phyloP scores from a whole-genome alignment of 2,888 invertebrate species.

The Drosophila anomelani region DNA sequence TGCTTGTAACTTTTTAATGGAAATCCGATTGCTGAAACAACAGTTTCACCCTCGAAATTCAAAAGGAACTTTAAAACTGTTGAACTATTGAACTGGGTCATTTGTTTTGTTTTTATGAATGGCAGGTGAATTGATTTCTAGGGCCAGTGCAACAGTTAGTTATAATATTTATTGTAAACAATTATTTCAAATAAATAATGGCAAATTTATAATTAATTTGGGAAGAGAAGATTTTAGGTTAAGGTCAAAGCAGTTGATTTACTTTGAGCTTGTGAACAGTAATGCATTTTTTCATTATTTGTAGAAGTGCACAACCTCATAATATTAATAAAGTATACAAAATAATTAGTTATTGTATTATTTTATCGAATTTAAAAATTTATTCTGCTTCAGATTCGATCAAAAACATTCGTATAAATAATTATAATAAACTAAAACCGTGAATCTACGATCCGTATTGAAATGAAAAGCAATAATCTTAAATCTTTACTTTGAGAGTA shows the following conservation, averaged over 20 bases:
- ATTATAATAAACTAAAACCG: no score
- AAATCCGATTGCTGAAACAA: constrained; percentile 22
- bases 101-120: constrained; percentile 5
- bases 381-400: no score
- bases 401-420: no score
- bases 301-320: no score
- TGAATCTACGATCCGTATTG: no score
- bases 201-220: constrained; percentile 10
- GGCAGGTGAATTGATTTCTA: background rate
- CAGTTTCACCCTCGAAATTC: background rate
- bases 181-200: background rate
- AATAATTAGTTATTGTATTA: background rate
- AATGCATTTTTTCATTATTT: no score
- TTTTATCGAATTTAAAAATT: no score
- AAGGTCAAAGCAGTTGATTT: background rate
- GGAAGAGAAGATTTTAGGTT: background rate
- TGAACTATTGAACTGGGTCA: constrained; percentile 32
- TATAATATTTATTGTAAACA: background rate
- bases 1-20: constrained; percentile 17
- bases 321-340: background rate
- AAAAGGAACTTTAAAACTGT: constrained; percentile 11
- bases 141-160: constrained; percentile 26
- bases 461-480: background rate
- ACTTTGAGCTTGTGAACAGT: no score
- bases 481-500: no score